Evolutionary conservation across 2,113 vertebrate genomes (phyloP).

Genomic region (Copsychus sechellarum): DNA sequence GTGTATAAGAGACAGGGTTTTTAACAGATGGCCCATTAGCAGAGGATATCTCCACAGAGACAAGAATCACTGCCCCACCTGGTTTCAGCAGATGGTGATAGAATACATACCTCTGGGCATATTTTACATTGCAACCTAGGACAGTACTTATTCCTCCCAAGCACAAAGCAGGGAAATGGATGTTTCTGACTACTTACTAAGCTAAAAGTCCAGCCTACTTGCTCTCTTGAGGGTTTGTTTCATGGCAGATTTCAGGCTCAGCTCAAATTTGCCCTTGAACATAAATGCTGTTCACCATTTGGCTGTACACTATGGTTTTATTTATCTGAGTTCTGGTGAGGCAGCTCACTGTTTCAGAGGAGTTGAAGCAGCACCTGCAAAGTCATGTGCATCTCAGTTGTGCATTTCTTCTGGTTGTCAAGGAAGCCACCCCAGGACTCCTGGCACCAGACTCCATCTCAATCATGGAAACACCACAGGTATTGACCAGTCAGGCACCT

Average conservation of each 20-base stretch:
- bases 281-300: background rate
- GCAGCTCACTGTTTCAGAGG: background rate
- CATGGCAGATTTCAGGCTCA: background rate
- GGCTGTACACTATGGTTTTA: background rate
- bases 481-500: slow-evolving; percentile 48
- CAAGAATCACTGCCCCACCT: no score
- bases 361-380: slow-evolving; percentile 9
- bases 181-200: background rate
- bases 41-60: no score
- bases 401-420: slow-evolving; percentile 35
- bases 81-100: no score
- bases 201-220: background rate
- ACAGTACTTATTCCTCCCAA: background rate
- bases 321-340: background rate
- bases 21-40: no score
- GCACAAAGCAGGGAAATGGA: background rate
- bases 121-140: no score
- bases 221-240: background rate
- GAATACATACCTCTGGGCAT: no score
- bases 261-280: background rate
- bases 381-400: background rate
- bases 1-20: no score
- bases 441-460: slow-evolving; percentile 19
- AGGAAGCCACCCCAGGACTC: slow-evolving; percentile 41
- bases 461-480: slow-evolving; percentile 35